Percentiles rank a stretch among this genome's conserved stretches.
These are phyloP conservation scores for Cistogaster globosa DNA, from an alignment of 2,888 invertebrate genomes.

Conservation along the genomic window DNA sequence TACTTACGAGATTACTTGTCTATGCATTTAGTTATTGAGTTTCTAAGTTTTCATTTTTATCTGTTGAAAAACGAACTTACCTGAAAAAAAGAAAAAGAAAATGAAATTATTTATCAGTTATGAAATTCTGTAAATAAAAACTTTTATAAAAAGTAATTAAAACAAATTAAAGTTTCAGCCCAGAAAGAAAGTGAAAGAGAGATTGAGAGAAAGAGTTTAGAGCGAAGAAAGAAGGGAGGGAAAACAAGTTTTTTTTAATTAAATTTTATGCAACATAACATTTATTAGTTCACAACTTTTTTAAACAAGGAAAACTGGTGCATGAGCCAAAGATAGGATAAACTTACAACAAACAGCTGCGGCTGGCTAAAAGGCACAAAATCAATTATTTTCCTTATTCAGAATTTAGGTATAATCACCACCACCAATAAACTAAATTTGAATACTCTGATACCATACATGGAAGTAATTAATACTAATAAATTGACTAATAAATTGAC, in stretches of 20 bases:
- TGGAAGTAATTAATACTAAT: too few species aligned
- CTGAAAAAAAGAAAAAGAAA: constrained; percentile 52
- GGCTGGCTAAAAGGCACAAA: background rate
- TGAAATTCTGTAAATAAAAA: constrained; percentile 47
- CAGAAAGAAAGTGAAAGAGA: background rate
- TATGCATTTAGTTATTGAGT: background rate
- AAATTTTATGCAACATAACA: constrained; percentile 52
- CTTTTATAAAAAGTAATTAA: constrained; percentile 65
- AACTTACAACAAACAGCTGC: constrained; percentile 8
- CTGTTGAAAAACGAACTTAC: constrained; percentile 57
- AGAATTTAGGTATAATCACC: too few species aligned
- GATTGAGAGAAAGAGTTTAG: too few species aligned
- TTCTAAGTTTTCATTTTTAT: constrained; percentile 18
- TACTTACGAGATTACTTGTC: constrained; percentile 6
- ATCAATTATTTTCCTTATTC: background rate
- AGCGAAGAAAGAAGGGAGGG: background rate
- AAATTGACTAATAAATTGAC: too few species aligned
- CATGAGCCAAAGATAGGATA: constrained; percentile 22
- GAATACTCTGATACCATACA: too few species aligned
- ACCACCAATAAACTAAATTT: too few species aligned
- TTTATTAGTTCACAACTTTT: constrained; percentile 58
- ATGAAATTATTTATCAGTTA: constrained; percentile 60
- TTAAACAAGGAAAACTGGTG: constrained; percentile 42
- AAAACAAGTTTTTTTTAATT: constrained; percentile 42
- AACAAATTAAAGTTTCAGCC: constrained; percentile 58